phyloP scores from a whole-genome alignment of 2,888 invertebrate genomes.

The Andrena dorsata region DNA sequence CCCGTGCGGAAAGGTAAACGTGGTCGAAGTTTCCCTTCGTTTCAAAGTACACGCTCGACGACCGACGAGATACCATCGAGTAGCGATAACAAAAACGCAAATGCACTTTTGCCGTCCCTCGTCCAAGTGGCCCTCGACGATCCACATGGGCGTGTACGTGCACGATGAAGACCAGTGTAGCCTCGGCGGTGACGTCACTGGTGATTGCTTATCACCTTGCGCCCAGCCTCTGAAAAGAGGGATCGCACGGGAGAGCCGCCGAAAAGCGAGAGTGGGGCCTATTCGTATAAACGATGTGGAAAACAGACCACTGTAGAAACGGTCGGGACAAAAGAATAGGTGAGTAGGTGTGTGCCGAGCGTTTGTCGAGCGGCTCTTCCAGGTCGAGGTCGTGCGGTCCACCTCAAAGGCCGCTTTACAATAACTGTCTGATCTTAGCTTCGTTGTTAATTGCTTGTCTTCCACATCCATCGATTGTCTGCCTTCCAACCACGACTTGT shows the following conservation, averaged over 20 bases:
- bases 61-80: slow-evolving; percentile 7
- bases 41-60: slow-evolving; percentile 15
- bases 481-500: neutral
- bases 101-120: slow-evolving; percentile 26
- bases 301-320: slow-evolving; percentile 23
- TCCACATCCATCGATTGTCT: neutral
- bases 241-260: neutral
- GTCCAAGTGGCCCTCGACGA: slow-evolving; percentile 30
- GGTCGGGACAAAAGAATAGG: slow-evolving; percentile 23
- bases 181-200: slow-evolving; percentile 8
- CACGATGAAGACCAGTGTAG: slow-evolving; percentile 17
- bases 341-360: slow-evolving; percentile 1
- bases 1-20: slow-evolving; percentile 32
- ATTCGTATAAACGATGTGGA: slow-evolving; percentile 36
- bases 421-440: slow-evolving; percentile 26
- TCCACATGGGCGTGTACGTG: neutral
- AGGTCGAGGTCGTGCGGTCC: slow-evolving; percentile 40
- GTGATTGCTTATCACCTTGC: slow-evolving; percentile 31
- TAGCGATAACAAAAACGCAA: slow-evolving; percentile 42
- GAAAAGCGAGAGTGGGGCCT: slow-evolving; percentile 25
- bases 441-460: slow-evolving; percentile 32
- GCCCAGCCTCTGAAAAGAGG: slow-evolving; percentile 10
- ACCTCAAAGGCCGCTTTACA: slow-evolving; percentile 31
- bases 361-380: neutral
- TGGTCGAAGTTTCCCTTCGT: slow-evolving; percentile 27